Evolutionary conservation across 2,797 vertebrate genomes (phyloP).

Genomic region (Darevskia mixta): DNA sequence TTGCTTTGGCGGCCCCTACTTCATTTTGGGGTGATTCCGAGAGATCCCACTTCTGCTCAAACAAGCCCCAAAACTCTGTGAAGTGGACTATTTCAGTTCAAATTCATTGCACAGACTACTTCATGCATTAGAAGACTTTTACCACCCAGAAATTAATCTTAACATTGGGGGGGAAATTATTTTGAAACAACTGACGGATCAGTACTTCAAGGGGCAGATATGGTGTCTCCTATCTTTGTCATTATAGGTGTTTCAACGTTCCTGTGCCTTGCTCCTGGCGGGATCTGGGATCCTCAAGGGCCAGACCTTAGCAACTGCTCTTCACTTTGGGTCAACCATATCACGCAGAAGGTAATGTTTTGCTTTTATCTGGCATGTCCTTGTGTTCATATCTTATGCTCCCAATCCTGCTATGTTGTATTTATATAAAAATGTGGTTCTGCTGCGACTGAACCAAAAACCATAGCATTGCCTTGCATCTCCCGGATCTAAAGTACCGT

Average conservation of each 20-base stretch:
- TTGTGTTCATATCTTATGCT: accelerated
- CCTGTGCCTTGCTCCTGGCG: constrained; percentile 88
- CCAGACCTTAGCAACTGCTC: constrained; percentile 98
- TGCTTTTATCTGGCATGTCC: accelerated
- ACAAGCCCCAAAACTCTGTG: too few relatives aligned
- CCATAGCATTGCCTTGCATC: neutral
- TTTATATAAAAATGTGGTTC: neutral
- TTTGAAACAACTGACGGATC: neutral
- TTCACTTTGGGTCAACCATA: constrained; percentile 96
- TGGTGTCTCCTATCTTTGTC: constrained; percentile 47
- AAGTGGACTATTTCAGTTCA: too few relatives aligned
- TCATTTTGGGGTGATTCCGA: too few relatives aligned
- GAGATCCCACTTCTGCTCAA: too few relatives aligned
- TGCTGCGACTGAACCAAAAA: neutral
- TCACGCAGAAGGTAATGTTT: constrained; percentile 92
- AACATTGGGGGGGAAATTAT: neutral
- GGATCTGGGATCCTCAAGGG: constrained; percentile 93
- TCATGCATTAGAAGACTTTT: neutral
- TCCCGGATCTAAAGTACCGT: neutral
- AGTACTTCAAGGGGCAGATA: neutral
- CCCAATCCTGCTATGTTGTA: neutral
- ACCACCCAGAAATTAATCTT: neutral
- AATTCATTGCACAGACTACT: too few relatives aligned
- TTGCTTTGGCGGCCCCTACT: too few relatives aligned
- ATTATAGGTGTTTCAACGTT: constrained; percentile 90